Percentiles rank a stretch among this genome's conserved stretches.
phyloP scores from a whole-genome alignment of 2,888 invertebrate species.

The Aleiodes leptofemur region DNA sequence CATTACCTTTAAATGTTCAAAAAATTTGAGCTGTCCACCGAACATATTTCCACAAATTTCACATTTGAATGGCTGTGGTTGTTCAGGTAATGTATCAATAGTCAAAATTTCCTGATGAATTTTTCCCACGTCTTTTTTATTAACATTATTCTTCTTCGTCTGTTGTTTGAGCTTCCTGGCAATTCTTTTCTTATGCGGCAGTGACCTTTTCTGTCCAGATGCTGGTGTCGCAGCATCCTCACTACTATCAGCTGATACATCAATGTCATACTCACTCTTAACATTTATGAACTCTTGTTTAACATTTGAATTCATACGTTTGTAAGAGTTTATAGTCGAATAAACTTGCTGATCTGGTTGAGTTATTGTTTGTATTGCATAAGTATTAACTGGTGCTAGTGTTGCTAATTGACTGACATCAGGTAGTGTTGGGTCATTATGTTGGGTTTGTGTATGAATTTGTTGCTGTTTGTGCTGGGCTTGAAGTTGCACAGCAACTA shows the following conservation, averaged over 20 bases:
- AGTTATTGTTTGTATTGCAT: conserved; percentile 69
- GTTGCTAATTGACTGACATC: conserved; percentile 69
- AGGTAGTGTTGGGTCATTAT: conserved; percentile 66
- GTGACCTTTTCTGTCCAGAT: conserved; percentile 79
- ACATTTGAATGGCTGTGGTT: conserved; percentile 80
- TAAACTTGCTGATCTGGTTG: conserved; percentile 62
- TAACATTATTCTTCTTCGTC: conserved; percentile 63
- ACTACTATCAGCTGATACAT: conserved; percentile 75
- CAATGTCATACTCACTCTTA: conserved; percentile 74
- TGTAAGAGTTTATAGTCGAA: conserved; percentile 56
- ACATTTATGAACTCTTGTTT: conserved; percentile 72
- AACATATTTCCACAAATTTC: conserved; percentile 87
- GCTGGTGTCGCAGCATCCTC: conserved; percentile 72
- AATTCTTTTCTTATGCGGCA: conserved; percentile 92
- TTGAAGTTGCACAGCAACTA: conserved; percentile 80
- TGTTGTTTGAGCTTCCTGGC: conserved; percentile 83
- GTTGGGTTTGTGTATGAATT: conserved; percentile 69
- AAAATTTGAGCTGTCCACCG: conserved; percentile 88
- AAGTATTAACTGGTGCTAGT: conserved; percentile 68
- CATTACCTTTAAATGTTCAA: conserved; percentile 87
- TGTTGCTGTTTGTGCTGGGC: conserved; percentile 80
- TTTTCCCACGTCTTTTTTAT: conserved; percentile 64
- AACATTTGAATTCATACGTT: conserved; percentile 66
- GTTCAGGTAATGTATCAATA: conserved; percentile 62
- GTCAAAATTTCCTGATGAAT: conserved; percentile 56